These are phyloP conservation scores for Pemphredon lugubris DNA, from an alignment of 2,888 invertebrate species.

Conservation along the genomic window DNA sequence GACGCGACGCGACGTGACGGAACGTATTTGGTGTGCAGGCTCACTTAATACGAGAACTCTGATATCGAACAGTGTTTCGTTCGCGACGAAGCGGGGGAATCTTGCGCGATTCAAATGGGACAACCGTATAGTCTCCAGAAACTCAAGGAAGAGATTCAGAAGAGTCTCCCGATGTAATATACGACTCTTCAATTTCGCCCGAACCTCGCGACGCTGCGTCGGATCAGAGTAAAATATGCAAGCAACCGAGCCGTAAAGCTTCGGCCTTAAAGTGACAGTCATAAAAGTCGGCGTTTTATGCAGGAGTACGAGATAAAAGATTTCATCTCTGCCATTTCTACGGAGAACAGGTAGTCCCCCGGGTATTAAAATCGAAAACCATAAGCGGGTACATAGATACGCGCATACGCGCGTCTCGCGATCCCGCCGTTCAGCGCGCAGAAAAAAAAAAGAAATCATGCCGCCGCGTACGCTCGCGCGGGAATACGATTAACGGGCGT, in stretches of 20 bases:
- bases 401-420: neutral
- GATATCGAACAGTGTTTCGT: too few relatives aligned
- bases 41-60: too few relatives aligned
- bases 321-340: constrained; percentile 65
- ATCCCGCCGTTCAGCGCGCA: neutral
- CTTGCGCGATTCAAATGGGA: constrained; percentile 35
- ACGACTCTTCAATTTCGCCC: constrained; percentile 66
- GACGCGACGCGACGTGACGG: too few relatives aligned
- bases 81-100: too few relatives aligned
- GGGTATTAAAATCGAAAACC: constrained; percentile 64
- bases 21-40: too few relatives aligned
- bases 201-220: constrained; percentile 38
- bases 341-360: constrained; percentile 46
- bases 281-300: constrained; percentile 71
- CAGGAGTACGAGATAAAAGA: constrained; percentile 68
- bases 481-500: too few relatives aligned
- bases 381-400: constrained; percentile 22
- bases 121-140: constrained; percentile 57
- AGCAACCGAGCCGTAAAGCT: constrained; percentile 68
- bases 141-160: constrained; percentile 44
- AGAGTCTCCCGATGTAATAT: constrained; percentile 64
- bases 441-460: constrained; percentile 6
- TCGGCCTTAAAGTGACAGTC: constrained; percentile 72
- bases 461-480: too few relatives aligned
- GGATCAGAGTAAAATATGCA: constrained; percentile 71